These are phyloP conservation scores for Formica aserva DNA, from an alignment of 2,888 invertebrate genomes.

Conservation along the genomic window DNA sequence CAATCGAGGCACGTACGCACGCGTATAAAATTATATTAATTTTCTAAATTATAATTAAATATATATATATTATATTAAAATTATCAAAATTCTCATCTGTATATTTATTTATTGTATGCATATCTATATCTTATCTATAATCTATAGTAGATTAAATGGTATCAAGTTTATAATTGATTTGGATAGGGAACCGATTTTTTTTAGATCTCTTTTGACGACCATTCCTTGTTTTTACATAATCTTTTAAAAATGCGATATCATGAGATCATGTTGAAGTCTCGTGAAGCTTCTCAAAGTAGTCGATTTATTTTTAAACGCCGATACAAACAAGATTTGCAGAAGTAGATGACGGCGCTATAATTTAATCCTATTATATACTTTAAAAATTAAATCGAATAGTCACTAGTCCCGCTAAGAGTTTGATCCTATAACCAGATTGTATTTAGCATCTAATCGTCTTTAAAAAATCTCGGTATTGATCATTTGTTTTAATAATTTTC, in stretches of 20 bases:
- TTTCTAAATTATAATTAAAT: background rate
- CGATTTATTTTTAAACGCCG: slow-evolving; percentile 42
- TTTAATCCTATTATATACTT: slow-evolving; percentile 42
- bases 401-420: background rate
- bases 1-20: background rate
- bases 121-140: background rate
- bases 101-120: background rate
- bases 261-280: background rate
- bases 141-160: background rate
- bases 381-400: slow-evolving; percentile 12
- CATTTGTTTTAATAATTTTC: background rate
- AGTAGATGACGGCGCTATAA: background rate
- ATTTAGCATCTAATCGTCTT: background rate
- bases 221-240: slow-evolving; percentile 4
- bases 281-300: slow-evolving; percentile 25
- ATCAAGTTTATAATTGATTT: background rate
- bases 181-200: background rate
- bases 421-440: background rate
- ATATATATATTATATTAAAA: background rate
- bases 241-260: background rate
- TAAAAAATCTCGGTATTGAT: background rate
- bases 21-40: background rate
- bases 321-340: slow-evolving; percentile 27
- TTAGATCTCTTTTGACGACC: background rate
- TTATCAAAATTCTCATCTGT: background rate